These are phyloP conservation scores for Pristiophorus japonicus DNA, from an alignment of 2,113 vertebrate species.

Conservation along the genomic window DNA sequence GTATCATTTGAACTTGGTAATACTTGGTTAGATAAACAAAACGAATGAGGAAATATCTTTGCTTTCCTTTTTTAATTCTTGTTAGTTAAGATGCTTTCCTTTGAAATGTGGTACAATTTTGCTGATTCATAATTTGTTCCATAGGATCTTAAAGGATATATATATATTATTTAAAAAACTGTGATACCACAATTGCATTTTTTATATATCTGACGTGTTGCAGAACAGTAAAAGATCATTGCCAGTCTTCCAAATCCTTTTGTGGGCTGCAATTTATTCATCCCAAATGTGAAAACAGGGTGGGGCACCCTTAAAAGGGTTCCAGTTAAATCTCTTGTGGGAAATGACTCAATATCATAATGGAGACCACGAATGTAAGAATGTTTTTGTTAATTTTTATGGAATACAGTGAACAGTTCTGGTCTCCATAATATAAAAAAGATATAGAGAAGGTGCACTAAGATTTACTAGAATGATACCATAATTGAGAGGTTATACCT, in stretches of 20 bases:
- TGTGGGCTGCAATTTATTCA: background rate
- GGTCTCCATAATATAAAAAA: background rate
- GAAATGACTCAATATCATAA: constrained; percentile 16
- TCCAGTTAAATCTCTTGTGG: constrained; percentile 22
- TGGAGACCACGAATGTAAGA: background rate
- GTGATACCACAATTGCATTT: background rate
- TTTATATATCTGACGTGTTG: background rate
- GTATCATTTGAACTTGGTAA: background rate
- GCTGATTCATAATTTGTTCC: background rate
- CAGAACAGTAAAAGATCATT: background rate
- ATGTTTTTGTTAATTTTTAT: background rate
- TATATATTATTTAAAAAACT: background rate
- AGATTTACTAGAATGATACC: background rate
- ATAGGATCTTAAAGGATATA: background rate
- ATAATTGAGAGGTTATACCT: background rate
- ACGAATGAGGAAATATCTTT: background rate
- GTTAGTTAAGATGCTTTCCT: background rate
- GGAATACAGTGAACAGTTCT: background rate
- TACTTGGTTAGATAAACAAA: background rate
- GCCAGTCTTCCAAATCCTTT: background rate
- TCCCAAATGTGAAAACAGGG: constrained; percentile 21
- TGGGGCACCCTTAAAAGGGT: background rate
- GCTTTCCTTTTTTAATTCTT: background rate
- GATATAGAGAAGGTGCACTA: background rate
- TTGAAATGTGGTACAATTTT: constrained; percentile 6